Conservation (phyloP, 2,797 vertebrate genomes). For the Sarcophilus harrisii region DNA sequence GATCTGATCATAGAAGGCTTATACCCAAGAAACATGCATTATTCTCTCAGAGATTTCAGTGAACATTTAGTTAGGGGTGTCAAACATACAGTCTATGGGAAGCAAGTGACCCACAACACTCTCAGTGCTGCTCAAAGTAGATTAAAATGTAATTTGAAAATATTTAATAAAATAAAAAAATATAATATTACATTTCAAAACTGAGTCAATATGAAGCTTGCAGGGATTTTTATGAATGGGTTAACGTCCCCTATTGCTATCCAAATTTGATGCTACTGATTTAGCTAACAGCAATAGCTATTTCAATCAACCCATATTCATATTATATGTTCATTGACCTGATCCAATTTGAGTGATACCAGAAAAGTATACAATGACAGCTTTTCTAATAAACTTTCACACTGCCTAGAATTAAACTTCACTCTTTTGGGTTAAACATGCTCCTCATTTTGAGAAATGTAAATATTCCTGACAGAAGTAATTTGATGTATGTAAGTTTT, state of each 20-base stretch:
- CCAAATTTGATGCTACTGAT: not conserved
- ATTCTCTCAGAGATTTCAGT: not conserved
- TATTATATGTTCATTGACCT: not conserved
- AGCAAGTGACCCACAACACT: not conserved
- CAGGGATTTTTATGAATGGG: not conserved
- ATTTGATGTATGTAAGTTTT: not conserved
- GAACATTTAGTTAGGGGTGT: not conserved
- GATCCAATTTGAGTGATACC: not conserved
- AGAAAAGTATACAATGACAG: not conserved
- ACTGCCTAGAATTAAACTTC: not conserved
- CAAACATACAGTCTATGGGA: not conserved
- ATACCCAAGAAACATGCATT: not conserved
- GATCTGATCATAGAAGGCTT: not conserved
- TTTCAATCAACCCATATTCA: not conserved
- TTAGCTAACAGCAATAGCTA: not conserved
- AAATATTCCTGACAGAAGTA: not conserved
- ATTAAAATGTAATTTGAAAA: not conserved
- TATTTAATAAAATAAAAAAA: not conserved
- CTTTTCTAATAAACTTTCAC: not conserved
- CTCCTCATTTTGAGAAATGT: not conserved
- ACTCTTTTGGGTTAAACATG: not conserved
- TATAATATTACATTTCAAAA: not conserved
- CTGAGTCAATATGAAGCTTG: not conserved
- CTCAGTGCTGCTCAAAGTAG: not conserved
- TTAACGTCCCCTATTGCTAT: not conserved